Evolutionary conservation across 2,888 invertebrate genomes (phyloP), one percentile per base, ranked within the genome.

Genomic region (Oeneis ivallda): DNA sequence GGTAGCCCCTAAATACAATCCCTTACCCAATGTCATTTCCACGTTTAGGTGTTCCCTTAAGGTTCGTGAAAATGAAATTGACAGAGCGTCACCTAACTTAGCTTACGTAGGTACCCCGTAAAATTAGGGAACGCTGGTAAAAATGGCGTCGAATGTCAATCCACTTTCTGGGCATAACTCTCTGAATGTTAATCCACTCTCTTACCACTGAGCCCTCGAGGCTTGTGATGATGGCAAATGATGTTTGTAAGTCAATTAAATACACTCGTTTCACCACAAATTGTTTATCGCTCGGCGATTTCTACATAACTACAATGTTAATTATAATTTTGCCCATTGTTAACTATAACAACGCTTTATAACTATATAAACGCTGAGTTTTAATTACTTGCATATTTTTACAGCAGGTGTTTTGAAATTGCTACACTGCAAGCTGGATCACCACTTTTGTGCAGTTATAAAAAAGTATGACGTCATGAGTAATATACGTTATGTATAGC

Each of bases 301-400:
- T 26, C 26, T 50, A 11, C 49, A 50, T 50, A 26, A 19, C 49
- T 3, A 50, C 19, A 47, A 47, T 17, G 47, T 17, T 41, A 41
- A 41, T 47, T 47, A 50, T 50, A 50, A 26, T 50, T 50, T 19
- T 6, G 49, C 26, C 49, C 49, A 50, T 50, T 50, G 49, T 50
- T 50, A 50, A 26, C 17, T 9, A 9, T 6, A 50, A 50, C 49
- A 50, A 50, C 19, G 13, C 26, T 1, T 19, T 43, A n/a, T 43
- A 26, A 26, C 3, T 26, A 19, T n/a, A n/a, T n/a, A 7, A 45
- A 45, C 45, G 45, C 15, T 45, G 15, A 45, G 15, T 15, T 17
- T 37, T 37, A 37, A 15, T 45, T 8, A 15, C 2, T 45, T 15
- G 45, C 7, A 9, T 8, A n/a, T 45, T 45, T 45, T 45, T 45